These are phyloP conservation scores for Plectropomus leopardus DNA, from an alignment of 2,113 vertebrate species.

Conservation along the genomic window DNA sequence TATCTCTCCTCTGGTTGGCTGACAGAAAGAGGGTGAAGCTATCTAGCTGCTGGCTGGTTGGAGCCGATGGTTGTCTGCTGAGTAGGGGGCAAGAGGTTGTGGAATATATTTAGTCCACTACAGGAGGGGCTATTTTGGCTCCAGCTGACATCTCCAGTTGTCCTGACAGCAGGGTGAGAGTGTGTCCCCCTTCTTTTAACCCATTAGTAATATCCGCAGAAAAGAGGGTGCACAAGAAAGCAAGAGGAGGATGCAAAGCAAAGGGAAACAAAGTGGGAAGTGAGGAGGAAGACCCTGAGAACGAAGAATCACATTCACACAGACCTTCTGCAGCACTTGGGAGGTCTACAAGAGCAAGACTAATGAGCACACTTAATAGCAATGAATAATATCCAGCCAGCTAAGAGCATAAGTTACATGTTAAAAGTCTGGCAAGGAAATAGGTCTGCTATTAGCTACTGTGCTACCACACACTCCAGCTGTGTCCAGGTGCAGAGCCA, in stretches of 20 bases:
- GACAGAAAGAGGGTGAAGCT: slow-evolving; percentile 45
- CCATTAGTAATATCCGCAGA: slow-evolving; percentile 51
- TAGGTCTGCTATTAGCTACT: slow-evolving; percentile 67
- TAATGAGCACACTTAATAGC: slow-evolving; percentile 44
- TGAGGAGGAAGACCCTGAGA: neutral
- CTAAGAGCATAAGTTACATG: slow-evolving; percentile 52
- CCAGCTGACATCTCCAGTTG: slow-evolving; percentile 69
- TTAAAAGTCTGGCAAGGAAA: slow-evolving; percentile 67
- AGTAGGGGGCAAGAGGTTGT: slow-evolving; percentile 18
- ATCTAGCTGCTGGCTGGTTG: slow-evolving; percentile 41
- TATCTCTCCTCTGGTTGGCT: slow-evolving; percentile 65
- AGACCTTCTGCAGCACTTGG: slow-evolving; percentile 6
- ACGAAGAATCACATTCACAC: slow-evolving; percentile 24
- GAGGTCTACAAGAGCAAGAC: slow-evolving; percentile 40
- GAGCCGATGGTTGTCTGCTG: slow-evolving; percentile 40
- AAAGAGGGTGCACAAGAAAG: neutral
- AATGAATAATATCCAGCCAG: slow-evolving; percentile 60
- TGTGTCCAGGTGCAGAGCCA: slow-evolving; percentile 74
- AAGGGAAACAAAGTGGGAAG: slow-evolving; percentile 28
- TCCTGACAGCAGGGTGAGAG: slow-evolving; percentile 57
- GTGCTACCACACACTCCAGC: slow-evolving; percentile 60
- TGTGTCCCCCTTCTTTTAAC: slow-evolving; percentile 41
- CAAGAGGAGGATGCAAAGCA: slow-evolving; percentile 2
- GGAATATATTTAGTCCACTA: slow-evolving; percentile 76
- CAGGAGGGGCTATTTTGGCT: slow-evolving; percentile 65